Conservation (phyloP, 1,140 invertebrate genomes). For the Drosophila sproati region DNA sequence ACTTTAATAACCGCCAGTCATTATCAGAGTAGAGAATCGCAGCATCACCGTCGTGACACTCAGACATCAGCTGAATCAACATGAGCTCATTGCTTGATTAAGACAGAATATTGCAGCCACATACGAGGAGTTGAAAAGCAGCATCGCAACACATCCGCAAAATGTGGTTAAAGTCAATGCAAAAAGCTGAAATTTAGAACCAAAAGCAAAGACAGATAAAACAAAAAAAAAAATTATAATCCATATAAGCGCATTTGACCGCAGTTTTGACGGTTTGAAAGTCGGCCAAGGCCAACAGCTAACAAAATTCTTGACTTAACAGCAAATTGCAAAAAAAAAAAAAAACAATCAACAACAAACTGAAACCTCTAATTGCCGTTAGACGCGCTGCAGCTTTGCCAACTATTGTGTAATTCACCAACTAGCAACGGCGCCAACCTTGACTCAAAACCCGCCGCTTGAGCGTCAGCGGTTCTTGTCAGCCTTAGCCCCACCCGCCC, state of each 20-base stretch:
- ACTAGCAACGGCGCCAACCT: constrained; percentile 26
- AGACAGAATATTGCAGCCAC: not conserved
- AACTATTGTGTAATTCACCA: constrained; percentile 38
- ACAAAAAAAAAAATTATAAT: not conserved
- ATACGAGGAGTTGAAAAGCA: not conserved
- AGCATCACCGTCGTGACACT: not conserved
- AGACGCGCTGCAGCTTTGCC: constrained; percentile 41
- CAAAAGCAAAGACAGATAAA: not conserved
- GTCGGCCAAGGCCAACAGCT: constrained; percentile 77
- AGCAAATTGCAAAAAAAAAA: constrained; percentile 34
- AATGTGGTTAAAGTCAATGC: constrained; percentile 10
- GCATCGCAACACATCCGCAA: not conserved
- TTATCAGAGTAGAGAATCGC: constrained; percentile 13
- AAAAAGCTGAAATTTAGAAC: not conserved
- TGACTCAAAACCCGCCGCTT: constrained; percentile 48
- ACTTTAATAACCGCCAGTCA: constrained; percentile 32
- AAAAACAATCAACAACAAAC: constrained; percentile 26
- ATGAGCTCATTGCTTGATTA: not conserved
- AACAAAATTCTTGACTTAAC: constrained; percentile 66
- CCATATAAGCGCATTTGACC: constrained; percentile 9
- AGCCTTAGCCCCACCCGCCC: constrained; percentile 9
- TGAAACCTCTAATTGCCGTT: constrained; percentile 70
- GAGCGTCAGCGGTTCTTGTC: constrained; percentile 63
- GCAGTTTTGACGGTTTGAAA: constrained; percentile 46
- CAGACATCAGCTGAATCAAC: constrained; percentile 20